phyloP scores from a whole-genome alignment of 2,113 vertebrate species.

The Hyaena hyaena region DNA sequence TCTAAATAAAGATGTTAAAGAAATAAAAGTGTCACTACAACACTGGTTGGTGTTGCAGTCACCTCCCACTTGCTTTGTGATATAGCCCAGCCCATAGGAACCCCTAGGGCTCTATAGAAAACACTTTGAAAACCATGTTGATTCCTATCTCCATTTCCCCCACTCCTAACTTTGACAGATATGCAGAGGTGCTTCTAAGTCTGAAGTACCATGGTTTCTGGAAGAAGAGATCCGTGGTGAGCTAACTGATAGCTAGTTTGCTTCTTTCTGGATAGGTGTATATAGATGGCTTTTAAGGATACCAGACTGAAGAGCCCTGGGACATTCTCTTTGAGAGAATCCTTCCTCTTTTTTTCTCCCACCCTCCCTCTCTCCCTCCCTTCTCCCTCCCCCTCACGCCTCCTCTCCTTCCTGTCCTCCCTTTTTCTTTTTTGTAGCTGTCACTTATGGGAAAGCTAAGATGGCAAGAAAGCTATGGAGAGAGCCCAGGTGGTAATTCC shows the following conservation, averaged over 20 bases:
- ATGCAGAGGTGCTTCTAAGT: not conserved
- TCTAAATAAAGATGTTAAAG: conserved; percentile 20
- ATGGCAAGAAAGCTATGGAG: conserved; percentile 1
- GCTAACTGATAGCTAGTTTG: not conserved
- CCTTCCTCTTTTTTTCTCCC: not conserved
- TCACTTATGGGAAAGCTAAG: conserved; percentile 13
- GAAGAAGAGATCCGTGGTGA: not conserved
- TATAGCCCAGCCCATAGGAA: not conserved
- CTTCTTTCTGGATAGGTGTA: not conserved
- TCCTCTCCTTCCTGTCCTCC: too few relatives aligned
- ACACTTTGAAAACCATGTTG: conserved; percentile 11
- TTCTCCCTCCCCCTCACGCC: not conserved
- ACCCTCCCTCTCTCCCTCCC: rapidly evolving
- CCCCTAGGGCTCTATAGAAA: not conserved
- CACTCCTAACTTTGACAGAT: conserved; percentile 11
- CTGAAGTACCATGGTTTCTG: not conserved
- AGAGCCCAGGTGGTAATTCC: conserved; percentile 18
- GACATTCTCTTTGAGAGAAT: not conserved
- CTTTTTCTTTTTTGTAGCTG: not conserved
- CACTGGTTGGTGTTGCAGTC: not conserved
- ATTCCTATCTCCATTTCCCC: not conserved
- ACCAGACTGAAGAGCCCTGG: not conserved
- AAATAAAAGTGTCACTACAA: not conserved
- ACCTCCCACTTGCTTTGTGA: not conserved
- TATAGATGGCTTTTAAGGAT: not conserved